Evolutionary conservation across 2,888 invertebrate genomes (phyloP).

Genomic region (Nomada fabriciana): DNA sequence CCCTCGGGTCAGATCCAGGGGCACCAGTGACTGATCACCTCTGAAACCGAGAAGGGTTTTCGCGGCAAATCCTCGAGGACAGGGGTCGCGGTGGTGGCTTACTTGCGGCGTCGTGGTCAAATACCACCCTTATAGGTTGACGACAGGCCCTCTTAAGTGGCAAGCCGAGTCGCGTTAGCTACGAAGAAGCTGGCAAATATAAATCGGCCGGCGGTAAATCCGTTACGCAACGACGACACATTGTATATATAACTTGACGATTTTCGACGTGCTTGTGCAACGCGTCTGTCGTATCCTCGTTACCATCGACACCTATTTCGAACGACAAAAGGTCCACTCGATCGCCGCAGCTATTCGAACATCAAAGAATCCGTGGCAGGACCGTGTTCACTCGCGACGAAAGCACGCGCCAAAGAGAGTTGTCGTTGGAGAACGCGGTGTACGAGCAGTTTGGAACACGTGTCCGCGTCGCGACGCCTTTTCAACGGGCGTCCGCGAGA

Average conservation of each 20-base stretch:
- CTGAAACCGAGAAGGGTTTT: conserved; percentile 72
- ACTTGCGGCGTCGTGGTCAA: conserved; percentile 57
- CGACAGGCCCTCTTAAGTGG: conserved; percentile 40
- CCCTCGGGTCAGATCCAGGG: conserved; percentile 59
- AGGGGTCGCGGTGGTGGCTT: conserved; percentile 74
- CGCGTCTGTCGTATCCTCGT: background rate
- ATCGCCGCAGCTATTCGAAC: conserved; percentile 15
- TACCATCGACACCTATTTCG: conserved; percentile 18
- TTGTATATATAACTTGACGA: too few species aligned
- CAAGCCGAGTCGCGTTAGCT: background rate
- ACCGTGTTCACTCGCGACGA: conserved; percentile 8
- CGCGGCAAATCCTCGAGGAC: conserved; percentile 75
- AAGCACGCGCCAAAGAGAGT: conserved; percentile 20
- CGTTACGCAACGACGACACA: conserved; percentile 2
- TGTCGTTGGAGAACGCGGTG: conserved; percentile 7
- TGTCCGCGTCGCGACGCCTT: conserved; percentile 56
- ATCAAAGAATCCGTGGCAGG: conserved; percentile 47
- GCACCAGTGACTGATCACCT: conserved; percentile 74
- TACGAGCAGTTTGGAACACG: conserved; percentile 54
- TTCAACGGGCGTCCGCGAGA: conserved; percentile 32
- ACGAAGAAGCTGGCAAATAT: conserved; percentile 37
- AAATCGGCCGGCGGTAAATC: conserved; percentile 16
- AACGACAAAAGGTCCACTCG: conserved; percentile 3
- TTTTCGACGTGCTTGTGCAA: background rate
- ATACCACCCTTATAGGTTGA: conserved; percentile 50